Evolutionary conservation across 92 coral and sea anemone species (phyloP).

Genomic region (Palythoa grandiflora): DNA sequence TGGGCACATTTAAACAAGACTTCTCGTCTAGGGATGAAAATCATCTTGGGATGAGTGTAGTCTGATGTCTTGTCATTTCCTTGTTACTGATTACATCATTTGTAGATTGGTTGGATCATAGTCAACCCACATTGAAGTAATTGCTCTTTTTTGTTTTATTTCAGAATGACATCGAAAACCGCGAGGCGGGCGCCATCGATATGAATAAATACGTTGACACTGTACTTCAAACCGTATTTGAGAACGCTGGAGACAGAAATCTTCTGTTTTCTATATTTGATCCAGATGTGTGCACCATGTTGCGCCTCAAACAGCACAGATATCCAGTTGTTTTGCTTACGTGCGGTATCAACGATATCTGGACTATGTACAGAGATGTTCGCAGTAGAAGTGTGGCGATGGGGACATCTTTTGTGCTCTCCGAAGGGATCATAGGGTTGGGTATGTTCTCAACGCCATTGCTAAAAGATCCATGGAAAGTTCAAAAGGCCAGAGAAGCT

Average conservation of each 20-base stretch:
- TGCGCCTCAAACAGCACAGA: slow-evolving; percentile 56
- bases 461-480: slow-evolving; percentile 46
- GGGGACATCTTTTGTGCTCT: slow-evolving; percentile 58
- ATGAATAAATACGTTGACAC: slow-evolving; percentile 58
- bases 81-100: too few relatives aligned
- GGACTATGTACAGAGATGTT: slow-evolving; percentile 51
- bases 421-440: slow-evolving; percentile 59
- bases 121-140: too few relatives aligned
- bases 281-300: slow-evolving; percentile 67
- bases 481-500: slow-evolving; percentile 50
- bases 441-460: slow-evolving; percentile 53
- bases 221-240: slow-evolving; percentile 60
- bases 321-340: slow-evolving; percentile 60
- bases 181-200: slow-evolving; percentile 48
- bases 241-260: slow-evolving; percentile 60
- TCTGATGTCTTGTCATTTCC: too few relatives aligned
- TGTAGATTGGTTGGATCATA: too few relatives aligned
- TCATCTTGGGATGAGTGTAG: too few relatives aligned
- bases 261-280: slow-evolving; percentile 61
- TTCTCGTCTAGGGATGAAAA: too few relatives aligned
- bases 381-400: slow-evolving; percentile 55
- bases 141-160: background rate
- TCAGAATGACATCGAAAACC: background rate
- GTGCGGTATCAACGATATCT: slow-evolving; percentile 40
- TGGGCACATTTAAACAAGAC: too few relatives aligned